Conservation (phyloP, 1,140 invertebrate species). For the Agraylea sexmaculata region DNA sequence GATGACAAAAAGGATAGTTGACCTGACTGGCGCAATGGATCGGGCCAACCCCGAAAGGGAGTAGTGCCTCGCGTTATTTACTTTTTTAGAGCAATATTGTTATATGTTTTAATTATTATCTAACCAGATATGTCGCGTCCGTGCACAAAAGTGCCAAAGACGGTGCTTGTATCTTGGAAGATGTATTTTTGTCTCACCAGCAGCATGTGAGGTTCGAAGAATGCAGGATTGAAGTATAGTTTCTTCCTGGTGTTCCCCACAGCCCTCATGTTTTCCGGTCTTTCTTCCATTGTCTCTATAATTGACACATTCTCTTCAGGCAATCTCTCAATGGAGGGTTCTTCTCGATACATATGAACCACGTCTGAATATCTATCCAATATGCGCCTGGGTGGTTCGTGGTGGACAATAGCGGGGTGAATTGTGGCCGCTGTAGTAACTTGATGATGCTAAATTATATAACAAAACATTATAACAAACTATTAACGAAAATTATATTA, state of each 20-base stretch:
- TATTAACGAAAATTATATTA: conserved; percentile 7
- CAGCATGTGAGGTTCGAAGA: conserved; percentile 74
- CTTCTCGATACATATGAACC: conserved; percentile 30
- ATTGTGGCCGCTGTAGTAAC: conserved; percentile 56
- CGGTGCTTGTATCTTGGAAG: conserved; percentile 13
- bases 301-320: conserved; percentile 75
- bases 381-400: conserved; percentile 22
- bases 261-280: conserved; percentile 46
- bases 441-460: conserved; percentile 39
- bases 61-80: no score
- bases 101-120: no score
- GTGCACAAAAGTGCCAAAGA: background rate
- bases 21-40: no score
- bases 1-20: no score
- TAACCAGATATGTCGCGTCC: background rate
- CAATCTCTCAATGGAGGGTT: conserved; percentile 52
- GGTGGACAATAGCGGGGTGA: conserved; percentile 45
- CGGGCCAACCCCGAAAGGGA: no score
- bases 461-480: conserved; percentile 8
- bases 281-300: conserved; percentile 59
- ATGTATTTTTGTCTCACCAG: no score
- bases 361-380: conserved; percentile 29
- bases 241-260: conserved; percentile 60
- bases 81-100: no score
- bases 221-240: conserved; percentile 77